A percentile compares a stretch with the other conserved stretches of the same genome.
phyloP scores from a whole-genome alignment of 1,140 invertebrate genomes.

The Magallana angulata region DNA sequence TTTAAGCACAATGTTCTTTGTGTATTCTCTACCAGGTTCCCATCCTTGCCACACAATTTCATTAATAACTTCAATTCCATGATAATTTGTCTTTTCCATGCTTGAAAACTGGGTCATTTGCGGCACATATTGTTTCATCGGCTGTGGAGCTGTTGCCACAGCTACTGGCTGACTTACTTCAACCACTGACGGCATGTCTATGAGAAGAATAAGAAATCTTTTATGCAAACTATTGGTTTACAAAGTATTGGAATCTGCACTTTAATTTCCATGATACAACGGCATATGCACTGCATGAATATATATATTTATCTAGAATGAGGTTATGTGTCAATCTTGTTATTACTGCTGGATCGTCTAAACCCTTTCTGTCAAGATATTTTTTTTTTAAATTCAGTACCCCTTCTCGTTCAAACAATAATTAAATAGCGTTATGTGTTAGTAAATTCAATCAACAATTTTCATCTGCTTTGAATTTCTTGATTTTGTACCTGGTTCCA shows the following conservation, averaged over 20 bases:
- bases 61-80: constrained; percentile 76
- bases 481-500: too few relatives aligned
- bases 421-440: too few relatives aligned
- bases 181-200: constrained; percentile 55
- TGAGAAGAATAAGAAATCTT: neutral
- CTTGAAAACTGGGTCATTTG: constrained; percentile 43
- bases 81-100: constrained; percentile 57
- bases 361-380: too few relatives aligned
- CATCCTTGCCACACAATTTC: constrained; percentile 76
- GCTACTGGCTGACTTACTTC: constrained; percentile 62
- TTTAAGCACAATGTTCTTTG: constrained; percentile 77
- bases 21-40: constrained; percentile 78
- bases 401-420: too few relatives aligned
- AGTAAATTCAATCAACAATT: too few relatives aligned
- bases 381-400: too few relatives aligned
- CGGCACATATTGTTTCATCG: constrained; percentile 51
- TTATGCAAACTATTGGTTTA: neutral
- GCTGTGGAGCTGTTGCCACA: constrained; percentile 44
- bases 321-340: too few relatives aligned
- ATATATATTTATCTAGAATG: neutral
- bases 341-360: too few relatives aligned
- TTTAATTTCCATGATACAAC: neutral
- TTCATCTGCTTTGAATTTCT: too few relatives aligned
- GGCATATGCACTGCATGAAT: neutral
- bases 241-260: neutral